These are phyloP conservation scores for Paralichthys olivaceus DNA, from an alignment of 2,113 vertebrate species.

Conservation along the genomic window DNA sequence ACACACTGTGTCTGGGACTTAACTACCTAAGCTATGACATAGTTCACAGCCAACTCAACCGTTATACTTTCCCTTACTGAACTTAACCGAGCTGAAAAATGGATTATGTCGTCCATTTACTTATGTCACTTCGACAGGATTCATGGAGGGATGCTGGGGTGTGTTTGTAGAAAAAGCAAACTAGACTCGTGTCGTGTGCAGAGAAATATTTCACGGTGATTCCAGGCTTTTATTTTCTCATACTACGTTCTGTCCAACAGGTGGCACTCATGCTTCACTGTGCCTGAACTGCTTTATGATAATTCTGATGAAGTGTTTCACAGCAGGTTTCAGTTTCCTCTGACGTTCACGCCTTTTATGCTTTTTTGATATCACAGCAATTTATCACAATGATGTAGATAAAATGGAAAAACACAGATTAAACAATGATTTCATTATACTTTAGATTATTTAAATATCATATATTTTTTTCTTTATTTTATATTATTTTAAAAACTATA, in stretches of 20 bases:
- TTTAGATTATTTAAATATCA: neutral
- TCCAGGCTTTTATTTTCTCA: neutral
- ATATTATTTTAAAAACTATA: too few relatives aligned
- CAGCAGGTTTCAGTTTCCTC: neutral
- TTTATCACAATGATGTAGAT: neutral
- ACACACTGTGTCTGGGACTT: slow-evolving; percentile 64
- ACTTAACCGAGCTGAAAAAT: slow-evolving; percentile 14
- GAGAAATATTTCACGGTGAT: neutral
- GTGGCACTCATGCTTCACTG: slow-evolving; percentile 50
- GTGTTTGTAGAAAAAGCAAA: slow-evolving; percentile 27
- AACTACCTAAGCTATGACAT: slow-evolving; percentile 51
- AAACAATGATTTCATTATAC: neutral
- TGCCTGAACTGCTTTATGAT: neutral
- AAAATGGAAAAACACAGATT: neutral
- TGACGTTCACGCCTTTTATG: neutral
- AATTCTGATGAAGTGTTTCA: neutral
- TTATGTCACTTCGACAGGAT: slow-evolving; percentile 4
- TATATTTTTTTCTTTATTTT: neutral
- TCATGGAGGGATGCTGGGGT: neutral
- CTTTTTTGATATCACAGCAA: neutral
- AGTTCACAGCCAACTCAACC: slow-evolving; percentile 5
- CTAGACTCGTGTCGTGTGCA: neutral
- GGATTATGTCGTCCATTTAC: slow-evolving; percentile 3
- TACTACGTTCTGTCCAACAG: slow-evolving; percentile 39
- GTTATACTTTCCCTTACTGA: slow-evolving; percentile 18